phyloP scores from a whole-genome alignment of 2,888 invertebrate genomes.

The Charanyca ferruginea region DNA sequence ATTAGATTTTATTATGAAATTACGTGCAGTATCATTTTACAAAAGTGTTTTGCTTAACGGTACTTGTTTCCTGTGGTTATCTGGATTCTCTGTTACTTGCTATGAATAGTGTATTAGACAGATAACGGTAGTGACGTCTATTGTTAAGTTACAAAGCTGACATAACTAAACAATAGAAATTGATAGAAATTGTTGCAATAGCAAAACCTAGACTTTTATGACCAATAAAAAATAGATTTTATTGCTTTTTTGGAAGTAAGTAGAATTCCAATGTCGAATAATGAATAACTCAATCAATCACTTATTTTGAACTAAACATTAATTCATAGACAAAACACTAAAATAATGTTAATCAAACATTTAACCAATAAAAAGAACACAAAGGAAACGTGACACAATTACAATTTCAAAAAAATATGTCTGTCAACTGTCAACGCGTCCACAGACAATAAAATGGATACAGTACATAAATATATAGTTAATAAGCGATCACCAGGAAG shows the following conservation, averaged over 20 bases:
- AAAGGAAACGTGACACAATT: slow-evolving; percentile 68
- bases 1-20: slow-evolving; percentile 74
- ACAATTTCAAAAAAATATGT: slow-evolving; percentile 65
- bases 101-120: slow-evolving; percentile 46
- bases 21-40: slow-evolving; percentile 66
- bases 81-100: slow-evolving; percentile 50
- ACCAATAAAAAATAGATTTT: slow-evolving; percentile 10
- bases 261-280: slow-evolving; percentile 6
- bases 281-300: slow-evolving; percentile 17
- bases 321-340: slow-evolving; percentile 30
- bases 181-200: slow-evolving; percentile 6
- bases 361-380: slow-evolving; percentile 57
- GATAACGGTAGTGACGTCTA: slow-evolving; percentile 38
- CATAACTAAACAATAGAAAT: slow-evolving; percentile 6
- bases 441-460: slow-evolving; percentile 79
- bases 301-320: slow-evolving; percentile 29
- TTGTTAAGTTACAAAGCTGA: background rate
- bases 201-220: background rate
- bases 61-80: slow-evolving; percentile 57
- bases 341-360: slow-evolving; percentile 52
- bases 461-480: slow-evolving; percentile 78
- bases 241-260: background rate
- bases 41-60: slow-evolving; percentile 62
- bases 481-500: slow-evolving; percentile 80
- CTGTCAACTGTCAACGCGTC: slow-evolving; percentile 72